phyloP scores from a whole-genome alignment of 1,140 invertebrate genomes.

The Heliconius eleuchia region DNA sequence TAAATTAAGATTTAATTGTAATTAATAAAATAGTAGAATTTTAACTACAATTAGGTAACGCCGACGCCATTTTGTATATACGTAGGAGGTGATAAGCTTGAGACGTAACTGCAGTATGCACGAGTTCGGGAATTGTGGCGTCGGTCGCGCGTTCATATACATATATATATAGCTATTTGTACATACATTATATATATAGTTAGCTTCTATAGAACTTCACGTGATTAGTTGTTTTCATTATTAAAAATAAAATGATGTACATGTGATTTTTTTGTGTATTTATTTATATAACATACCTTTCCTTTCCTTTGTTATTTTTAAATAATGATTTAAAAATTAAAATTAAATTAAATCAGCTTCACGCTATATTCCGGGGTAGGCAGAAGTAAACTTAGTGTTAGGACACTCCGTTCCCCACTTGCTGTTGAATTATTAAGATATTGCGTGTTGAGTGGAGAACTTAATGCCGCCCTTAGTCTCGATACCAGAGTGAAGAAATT shows the following conservation, averaged over 20 bases:
- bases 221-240: constrained; percentile 77
- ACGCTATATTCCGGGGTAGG: no score
- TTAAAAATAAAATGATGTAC: constrained; percentile 74
- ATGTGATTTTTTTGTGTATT: constrained; percentile 32
- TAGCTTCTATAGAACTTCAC: constrained; percentile 42
- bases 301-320: no score
- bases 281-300: neutral
- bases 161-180: neutral
- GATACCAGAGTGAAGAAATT: no score
- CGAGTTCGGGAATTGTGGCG: constrained; percentile 71
- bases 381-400: no score
- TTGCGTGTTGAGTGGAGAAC: no score
- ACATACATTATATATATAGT: constrained; percentile 36
- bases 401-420: no score
- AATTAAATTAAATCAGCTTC: no score
- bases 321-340: no score
- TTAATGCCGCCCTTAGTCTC: no score
- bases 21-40: neutral
- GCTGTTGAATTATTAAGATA: no score
- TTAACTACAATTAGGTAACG: neutral
- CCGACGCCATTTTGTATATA: constrained; percentile 66
- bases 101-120: constrained; percentile 71
- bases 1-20: neutral
- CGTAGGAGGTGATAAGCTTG: constrained; percentile 36
- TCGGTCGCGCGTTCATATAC: constrained; percentile 29